Percentiles rank a stretch among this genome's conserved stretches.
These are phyloP conservation scores for Poecilia wingei DNA, from an alignment of 2,797 vertebrate species.

Conservation along the genomic window DNA sequence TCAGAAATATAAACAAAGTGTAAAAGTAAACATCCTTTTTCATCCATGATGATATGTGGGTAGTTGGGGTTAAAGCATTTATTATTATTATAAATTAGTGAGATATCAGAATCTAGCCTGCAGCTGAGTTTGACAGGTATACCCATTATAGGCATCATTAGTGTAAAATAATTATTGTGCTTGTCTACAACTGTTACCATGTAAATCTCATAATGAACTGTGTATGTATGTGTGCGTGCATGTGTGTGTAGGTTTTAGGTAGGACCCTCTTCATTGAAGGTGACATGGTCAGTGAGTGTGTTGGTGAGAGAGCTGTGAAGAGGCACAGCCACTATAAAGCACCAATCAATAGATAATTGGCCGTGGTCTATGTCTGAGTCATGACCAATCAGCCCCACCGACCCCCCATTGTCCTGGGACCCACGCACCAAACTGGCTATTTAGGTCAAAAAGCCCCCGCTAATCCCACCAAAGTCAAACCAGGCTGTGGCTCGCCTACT, in stretches of 20 bases:
- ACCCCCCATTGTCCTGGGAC: constrained; percentile 71
- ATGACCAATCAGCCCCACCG: constrained; percentile 77
- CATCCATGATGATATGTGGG: neutral
- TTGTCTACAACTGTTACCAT: constrained; percentile 69
- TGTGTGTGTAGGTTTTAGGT: constrained; percentile 28
- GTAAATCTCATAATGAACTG: constrained; percentile 59
- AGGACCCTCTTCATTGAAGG: constrained; percentile 69
- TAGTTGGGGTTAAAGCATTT: neutral
- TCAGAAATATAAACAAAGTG: constrained; percentile 16
- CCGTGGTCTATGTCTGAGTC: constrained; percentile 82
- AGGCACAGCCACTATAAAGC: constrained; percentile 84
- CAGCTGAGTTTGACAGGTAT: constrained; percentile 68
- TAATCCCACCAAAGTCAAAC: constrained; percentile 80
- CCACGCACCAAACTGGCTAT: constrained; percentile 85
- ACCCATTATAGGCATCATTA: constrained; percentile 72
- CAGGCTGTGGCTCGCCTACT: constrained; percentile 77
- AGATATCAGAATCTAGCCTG: constrained; percentile 48
- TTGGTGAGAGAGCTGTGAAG: constrained; percentile 78
- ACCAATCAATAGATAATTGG: constrained; percentile 93
- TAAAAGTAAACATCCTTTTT: neutral
- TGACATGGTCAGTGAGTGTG: constrained; percentile 83
- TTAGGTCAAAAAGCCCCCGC: constrained; percentile 88
- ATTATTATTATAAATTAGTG: constrained; percentile 56
- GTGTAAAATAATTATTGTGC: constrained; percentile 76
- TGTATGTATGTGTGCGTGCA: constrained; percentile 16